Base-by-base conservation (phyloP, 2,888 invertebrate genomes). In the Epinotia bilunana region DNA sequence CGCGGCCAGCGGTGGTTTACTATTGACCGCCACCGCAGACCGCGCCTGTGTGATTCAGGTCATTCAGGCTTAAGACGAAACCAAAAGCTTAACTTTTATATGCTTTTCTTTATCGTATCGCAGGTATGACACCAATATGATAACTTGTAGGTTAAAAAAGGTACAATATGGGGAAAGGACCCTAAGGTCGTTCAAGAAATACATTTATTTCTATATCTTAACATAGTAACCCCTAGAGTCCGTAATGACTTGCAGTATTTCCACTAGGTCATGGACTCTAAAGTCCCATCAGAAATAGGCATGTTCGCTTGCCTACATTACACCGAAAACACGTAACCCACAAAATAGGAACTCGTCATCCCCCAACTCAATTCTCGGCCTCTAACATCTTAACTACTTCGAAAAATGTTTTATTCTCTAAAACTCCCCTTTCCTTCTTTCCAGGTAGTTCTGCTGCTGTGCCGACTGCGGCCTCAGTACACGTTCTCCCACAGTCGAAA, bases 381-480 rank as follows among this genome's bases (percentile, higher is more conserved):
- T 7, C 2, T 53, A 0, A 43, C 12, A 43, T 46, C 46, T 13
- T n/a, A 4, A 0, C 9, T 13, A 49, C n/a, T n/a, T n/a, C 16
- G 9, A 28, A 7, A 39, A 39, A 39, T 7, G 23, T 28, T 1
- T 18, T 49, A 23, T 49, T 49, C 16, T 20, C 39, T 63, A 49
- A 57, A n/a, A 9, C 46, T 46, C 2, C 13, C 33, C 43, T 80
- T 79, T 81, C 83, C 46, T 80, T 91, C 78, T 86, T 93, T 92
- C 65, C 95, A 99, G 99, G 99, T 99, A 83, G 98, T 99, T 71
- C 94, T 99, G 86, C 96, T 99, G 93, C 95, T 99, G 81, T 98
- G 98, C 88, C 97, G 98, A 84, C 95, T 99, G 81, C 96, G 99
- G 87, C 98, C 98, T 20, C 99, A 99, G 92, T 98, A 98, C 91